These are phyloP conservation scores for Colinus virginianus DNA, from an alignment of 2,113 vertebrate species.

Conservation along the genomic window DNA sequence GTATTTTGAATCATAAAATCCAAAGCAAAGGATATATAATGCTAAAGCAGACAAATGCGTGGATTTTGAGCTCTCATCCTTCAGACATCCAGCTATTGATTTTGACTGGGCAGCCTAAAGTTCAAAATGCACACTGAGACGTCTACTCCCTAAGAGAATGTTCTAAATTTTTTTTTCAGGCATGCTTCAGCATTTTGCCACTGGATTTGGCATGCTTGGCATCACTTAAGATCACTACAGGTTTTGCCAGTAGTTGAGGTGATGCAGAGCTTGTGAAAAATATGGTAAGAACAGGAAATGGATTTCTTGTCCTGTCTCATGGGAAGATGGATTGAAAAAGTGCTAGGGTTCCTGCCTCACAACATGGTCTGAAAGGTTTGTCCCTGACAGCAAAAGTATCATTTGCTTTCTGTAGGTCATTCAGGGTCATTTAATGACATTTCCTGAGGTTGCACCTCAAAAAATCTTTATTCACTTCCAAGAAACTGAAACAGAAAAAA, in stretches of 20 bases:
- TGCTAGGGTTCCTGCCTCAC: not conserved
- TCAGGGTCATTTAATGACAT: not conserved
- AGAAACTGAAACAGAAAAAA: not conserved
- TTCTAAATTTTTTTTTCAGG: not conserved
- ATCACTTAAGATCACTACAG: not conserved
- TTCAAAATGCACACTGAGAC: not conserved
- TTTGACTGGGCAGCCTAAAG: not conserved
- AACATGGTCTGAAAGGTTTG: not conserved
- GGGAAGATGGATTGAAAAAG: not conserved
- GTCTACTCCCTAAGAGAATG: not conserved
- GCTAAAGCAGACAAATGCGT: not conserved
- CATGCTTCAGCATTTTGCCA: not conserved
- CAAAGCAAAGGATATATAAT: not conserved
- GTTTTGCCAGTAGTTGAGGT: not conserved
- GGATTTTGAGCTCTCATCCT: not conserved
- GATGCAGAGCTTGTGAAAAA: not conserved
- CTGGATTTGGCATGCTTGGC: not conserved
- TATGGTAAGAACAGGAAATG: accelerated
- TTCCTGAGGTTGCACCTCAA: not conserved
- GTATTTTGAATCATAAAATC: not conserved
- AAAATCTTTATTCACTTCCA: slow-evolving; percentile 1
- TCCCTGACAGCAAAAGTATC: not conserved
- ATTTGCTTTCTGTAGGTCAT: not conserved
- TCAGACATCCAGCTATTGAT: not conserved
- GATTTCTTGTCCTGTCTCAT: not conserved